These are phyloP conservation scores for Netelia melanura DNA, from an alignment of 2,888 invertebrate species.

Conservation along the genomic window DNA sequence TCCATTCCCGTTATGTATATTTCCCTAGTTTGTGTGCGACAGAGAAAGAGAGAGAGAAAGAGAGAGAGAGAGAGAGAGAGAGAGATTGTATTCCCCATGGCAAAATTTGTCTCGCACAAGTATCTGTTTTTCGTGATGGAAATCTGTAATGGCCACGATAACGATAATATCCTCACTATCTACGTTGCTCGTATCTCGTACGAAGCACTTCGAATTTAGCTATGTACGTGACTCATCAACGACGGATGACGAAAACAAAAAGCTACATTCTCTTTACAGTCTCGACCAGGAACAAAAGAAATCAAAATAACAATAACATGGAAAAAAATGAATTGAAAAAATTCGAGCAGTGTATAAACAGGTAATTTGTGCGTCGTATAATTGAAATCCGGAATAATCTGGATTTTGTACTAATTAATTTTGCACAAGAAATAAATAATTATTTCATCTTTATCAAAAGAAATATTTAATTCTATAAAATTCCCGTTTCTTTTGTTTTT, in stretches of 20 bases:
- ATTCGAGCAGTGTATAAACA: not conserved
- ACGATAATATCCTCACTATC: constrained; percentile 32
- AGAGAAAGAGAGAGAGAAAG: not conserved
- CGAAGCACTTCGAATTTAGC: not conserved
- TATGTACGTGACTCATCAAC: not conserved
- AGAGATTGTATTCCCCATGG: constrained; percentile 45
- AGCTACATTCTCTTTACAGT: no score
- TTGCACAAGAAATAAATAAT: no score
- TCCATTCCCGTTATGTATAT: not conserved
- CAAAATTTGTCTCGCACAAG: constrained; percentile 27
- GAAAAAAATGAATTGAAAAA: not conserved
- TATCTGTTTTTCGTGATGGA: constrained; percentile 44
- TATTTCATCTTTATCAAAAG: no score
- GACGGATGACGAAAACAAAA: not conserved
- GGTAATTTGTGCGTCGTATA: no score
- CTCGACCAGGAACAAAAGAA: not conserved
- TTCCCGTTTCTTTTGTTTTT: no score
- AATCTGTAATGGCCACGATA: constrained; percentile 38
- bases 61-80: not conserved
- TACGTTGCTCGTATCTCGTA: not conserved
- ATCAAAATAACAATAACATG: not conserved
- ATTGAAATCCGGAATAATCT: no score
- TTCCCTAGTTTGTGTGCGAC: no score
- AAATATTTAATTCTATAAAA: no score
- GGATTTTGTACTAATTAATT: no score